Evolutionary conservation across 2,113 vertebrate species (phyloP), one percentile per base, ranked within the genome.

Genomic region (Platichthys stellatus): DNA sequence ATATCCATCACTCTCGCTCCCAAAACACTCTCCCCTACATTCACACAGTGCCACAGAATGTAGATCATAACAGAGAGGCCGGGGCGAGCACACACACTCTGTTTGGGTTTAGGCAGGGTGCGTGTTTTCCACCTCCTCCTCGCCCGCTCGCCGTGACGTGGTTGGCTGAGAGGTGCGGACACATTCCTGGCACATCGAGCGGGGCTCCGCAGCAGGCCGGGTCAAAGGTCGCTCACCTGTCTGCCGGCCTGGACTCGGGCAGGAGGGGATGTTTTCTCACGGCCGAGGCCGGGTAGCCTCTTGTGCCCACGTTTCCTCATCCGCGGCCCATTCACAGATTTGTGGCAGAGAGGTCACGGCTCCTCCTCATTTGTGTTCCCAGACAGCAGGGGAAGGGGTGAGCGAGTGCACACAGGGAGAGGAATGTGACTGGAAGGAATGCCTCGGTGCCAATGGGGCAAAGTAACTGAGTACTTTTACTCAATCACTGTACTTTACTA

Each of bases 201-300:
- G 6, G 45, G 26, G 38, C 72, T 71, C 66, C 15, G 23, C 47
- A 11, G 86, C 72, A 43, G 76, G 86, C 69, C 10, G 61, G 84
- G 88, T 88, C 76, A 63, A 24, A 83, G 90, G 89, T 88, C 61
- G 1, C 59, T 84, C 89, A 91, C 90, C 90, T 86, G 84, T 88
- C 78, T 84, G 80, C 51, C 69, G 45, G 10, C 77, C 83, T 65
- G 24, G 24, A 21, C 18, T 54, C 18, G 75, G 76, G 65, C 28
- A 7, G 72, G 59, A 51, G 21, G 49, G 82, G 73, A 72, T 67
- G 75, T 84, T 69, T 79, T 78, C 76, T 74, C 56, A 45, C 79
- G 76, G 83, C 73, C 13, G 21, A 51, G 57, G 31, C 82, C 74
- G 35, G 82, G 80, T 67, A 72, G 71, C 79, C 81, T 87, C 84